Percentiles rank a stretch among this genome's conserved stretches.
Evolutionary conservation across 2,113 vertebrate genomes (phyloP).

Genomic region (Steatornis caripensis): DNA sequence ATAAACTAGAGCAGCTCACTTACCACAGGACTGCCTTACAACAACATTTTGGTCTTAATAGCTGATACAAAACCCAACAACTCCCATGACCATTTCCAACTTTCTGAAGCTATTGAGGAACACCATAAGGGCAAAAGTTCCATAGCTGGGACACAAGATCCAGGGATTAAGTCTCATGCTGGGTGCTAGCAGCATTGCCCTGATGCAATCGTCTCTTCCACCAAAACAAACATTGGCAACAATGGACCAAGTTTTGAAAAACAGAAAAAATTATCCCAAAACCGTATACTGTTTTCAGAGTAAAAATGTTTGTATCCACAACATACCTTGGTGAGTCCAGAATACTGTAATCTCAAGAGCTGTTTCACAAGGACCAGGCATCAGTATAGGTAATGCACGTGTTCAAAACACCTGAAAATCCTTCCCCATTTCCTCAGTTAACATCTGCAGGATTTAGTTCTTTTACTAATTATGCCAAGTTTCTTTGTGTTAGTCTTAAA

Average conservation of each 20-base stretch:
- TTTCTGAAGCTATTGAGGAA: not conserved
- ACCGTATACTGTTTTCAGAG: not conserved
- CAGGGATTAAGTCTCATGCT: not conserved
- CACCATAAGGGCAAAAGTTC: not conserved
- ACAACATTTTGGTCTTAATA: not conserved
- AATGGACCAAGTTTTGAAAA: not conserved
- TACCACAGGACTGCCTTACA: not conserved
- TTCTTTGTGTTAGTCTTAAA: not conserved
- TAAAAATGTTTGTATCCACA: not conserved
- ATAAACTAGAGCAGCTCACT: not conserved
- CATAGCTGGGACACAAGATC: not conserved
- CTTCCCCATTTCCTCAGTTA: not conserved
- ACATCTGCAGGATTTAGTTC: not conserved
- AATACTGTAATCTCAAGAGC: not conserved
- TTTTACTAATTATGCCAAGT: not conserved
- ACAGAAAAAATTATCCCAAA: not conserved
- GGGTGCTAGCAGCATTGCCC: not conserved
- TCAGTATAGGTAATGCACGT: not conserved
- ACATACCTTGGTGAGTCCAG: not conserved
- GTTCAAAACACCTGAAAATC: not conserved
- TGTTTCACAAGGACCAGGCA: not conserved
- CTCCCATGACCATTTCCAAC: not conserved
- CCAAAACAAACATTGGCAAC: not conserved
- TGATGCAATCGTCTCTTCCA: not conserved
- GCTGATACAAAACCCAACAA: not conserved